Evolutionary conservation across 1,140 invertebrate genomes (phyloP).

Genomic region (Apis florea): DNA sequence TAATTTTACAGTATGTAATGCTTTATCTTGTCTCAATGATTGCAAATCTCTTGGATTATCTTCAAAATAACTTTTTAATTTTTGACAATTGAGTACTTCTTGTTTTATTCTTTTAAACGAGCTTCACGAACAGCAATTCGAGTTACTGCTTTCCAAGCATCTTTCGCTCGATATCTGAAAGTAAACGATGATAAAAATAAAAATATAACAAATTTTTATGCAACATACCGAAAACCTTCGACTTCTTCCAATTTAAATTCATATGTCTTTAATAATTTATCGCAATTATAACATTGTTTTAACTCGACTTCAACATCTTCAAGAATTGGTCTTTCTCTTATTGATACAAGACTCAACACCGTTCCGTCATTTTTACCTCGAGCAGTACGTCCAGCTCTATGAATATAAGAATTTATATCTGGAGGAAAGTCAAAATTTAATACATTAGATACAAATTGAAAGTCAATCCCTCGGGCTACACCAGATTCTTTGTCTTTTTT

Average conservation of each 20-base stretch:
- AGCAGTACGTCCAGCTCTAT: slow-evolving; percentile 96
- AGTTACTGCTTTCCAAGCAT: slow-evolving; percentile 97
- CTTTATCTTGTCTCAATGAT: slow-evolving; percentile 94
- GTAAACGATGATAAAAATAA: neutral
- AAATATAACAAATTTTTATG: neutral
- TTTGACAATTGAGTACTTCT: slow-evolving; percentile 96
- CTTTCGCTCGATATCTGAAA: slow-evolving; percentile 90
- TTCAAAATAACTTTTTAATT: slow-evolving; percentile 96
- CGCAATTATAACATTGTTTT: slow-evolving; percentile 81
- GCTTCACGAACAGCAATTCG: slow-evolving; percentile 95
- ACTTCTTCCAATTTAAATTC: slow-evolving; percentile 97
- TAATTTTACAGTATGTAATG: slow-evolving; percentile 91
- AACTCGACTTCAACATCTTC: slow-evolving; percentile 89
- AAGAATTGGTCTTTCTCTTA: slow-evolving; percentile 89
- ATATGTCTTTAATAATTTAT: slow-evolving; percentile 88
- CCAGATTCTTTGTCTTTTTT: slow-evolving; percentile 96
- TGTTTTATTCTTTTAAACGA: slow-evolving; percentile 96
- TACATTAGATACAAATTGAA: slow-evolving; percentile 98
- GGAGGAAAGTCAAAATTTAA: slow-evolving; percentile 99
- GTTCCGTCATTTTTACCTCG: slow-evolving; percentile 96
- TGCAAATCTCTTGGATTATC: slow-evolving; percentile 96
- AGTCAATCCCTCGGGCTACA: slow-evolving; percentile 97
- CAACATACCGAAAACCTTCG: slow-evolving; percentile 90
- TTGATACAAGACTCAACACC: slow-evolving; percentile 95
- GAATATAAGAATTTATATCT: slow-evolving; percentile 94